Evolutionary conservation across 2,888 invertebrate genomes (phyloP).

Genomic region (Ernsta delagoae): DNA sequence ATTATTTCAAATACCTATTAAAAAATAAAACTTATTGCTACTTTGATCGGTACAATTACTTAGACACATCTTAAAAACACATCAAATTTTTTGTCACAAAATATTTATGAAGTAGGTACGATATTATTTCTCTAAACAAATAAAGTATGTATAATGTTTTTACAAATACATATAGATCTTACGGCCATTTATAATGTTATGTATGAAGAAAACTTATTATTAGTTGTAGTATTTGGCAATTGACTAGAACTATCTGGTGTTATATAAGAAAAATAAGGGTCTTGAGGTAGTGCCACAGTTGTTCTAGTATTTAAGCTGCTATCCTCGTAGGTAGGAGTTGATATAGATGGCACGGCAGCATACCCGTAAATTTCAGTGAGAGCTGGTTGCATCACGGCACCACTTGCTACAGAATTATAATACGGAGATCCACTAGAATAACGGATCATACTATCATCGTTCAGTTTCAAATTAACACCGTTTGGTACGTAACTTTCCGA

Average conservation of each 20-base stretch:
- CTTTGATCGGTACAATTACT: no score
- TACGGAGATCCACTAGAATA: slow-evolving; percentile 63
- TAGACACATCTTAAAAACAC: no score
- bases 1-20: no score
- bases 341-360: slow-evolving; percentile 54
- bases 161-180: not conserved
- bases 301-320: slow-evolving; percentile 57
- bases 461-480: slow-evolving; percentile 70
- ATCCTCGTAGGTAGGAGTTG: slow-evolving; percentile 71
- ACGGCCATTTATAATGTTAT: slow-evolving; percentile 61
- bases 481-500: slow-evolving; percentile 77
- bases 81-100: no score
- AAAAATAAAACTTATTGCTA: no score
- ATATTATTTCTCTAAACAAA: no score
- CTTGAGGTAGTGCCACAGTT: slow-evolving; percentile 60
- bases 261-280: slow-evolving; percentile 70
- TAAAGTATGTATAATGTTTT: not conserved
- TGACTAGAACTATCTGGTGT: slow-evolving; percentile 61
- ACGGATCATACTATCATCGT: slow-evolving; percentile 64
- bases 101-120: no score
- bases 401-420: slow-evolving; percentile 63
- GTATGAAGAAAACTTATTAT: slow-evolving; percentile 70
- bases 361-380: slow-evolving; percentile 66
- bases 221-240: slow-evolving; percentile 51
- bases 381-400: slow-evolving; percentile 63